phyloP scores from a whole-genome alignment of 2,113 vertebrate species.

The Coptodon rendalli region DNA sequence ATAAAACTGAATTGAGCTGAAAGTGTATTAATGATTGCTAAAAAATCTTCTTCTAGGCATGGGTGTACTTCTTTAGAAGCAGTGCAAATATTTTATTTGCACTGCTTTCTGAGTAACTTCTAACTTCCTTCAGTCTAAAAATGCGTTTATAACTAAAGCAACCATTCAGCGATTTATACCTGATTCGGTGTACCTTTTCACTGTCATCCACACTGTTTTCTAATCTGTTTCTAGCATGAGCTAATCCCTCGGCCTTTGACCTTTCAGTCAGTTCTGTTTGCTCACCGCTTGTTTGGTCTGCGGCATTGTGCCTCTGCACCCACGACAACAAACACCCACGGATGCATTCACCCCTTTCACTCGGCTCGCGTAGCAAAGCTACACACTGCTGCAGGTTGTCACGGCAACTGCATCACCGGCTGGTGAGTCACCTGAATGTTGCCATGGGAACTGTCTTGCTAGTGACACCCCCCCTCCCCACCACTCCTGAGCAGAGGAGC shows the following conservation, averaged over 20 bases:
- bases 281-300: constrained; percentile 14
- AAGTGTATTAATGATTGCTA: neutral
- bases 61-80: neutral
- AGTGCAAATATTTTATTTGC: neutral
- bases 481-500: neutral
- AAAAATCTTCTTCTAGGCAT: neutral
- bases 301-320: neutral
- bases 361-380: constrained; percentile 29
- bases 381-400: constrained; percentile 57
- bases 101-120: neutral
- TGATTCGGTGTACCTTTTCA: neutral
- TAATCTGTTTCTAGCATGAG: neutral
- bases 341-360: neutral
- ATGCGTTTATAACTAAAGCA: neutral
- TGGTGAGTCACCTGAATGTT: constrained; percentile 68
- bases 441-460: constrained; percentile 63
- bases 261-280: neutral
- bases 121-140: neutral
- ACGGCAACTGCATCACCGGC: constrained; percentile 48
- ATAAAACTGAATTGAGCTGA: neutral
- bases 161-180: neutral
- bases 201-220: neutral
- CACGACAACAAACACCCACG: constrained; percentile 41
- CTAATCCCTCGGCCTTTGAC: neutral
- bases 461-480: constrained; percentile 20